Base-by-base conservation (phyloP, 1,140 invertebrate species). In the Procambarus virginalis region DNA sequence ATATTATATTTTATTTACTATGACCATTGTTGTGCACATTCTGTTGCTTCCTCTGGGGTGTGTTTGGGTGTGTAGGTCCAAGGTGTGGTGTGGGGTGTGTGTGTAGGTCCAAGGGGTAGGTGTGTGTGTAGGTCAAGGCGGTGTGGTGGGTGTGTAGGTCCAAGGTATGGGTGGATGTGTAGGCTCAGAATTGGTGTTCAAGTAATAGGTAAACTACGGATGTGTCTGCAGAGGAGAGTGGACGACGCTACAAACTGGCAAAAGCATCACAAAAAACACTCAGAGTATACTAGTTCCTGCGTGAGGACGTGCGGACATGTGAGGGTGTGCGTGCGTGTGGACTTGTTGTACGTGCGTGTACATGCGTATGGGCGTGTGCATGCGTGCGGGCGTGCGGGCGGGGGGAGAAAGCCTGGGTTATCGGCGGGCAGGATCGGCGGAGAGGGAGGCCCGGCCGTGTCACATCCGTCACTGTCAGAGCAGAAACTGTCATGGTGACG, bases 401-500 rank as follows among this genome's bases (percentile, higher is more conserved):
- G 64, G n/a, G n/a, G 78, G 79, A 82, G 79, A 88, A 88, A 82
- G 86, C 79, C 78, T 51, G 88, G 75, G 88, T 84, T 89, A 84
- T 84, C 82, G 81, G n/a, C 76, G 75, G 88, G 88, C 75, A 78
- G 82, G 88, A 89, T 89, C 88, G 88, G 80, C 81, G 81, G 88
- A 81, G 34, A 68, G 81, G 82, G 88, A 89, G 88, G 70, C 81
- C 78, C 73, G 51, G 80, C 88, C 88, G 81, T 89, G 88, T 89
- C 81, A 46, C 34, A 89, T 89, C 48, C 88, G 81, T 89, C 88
- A 89, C 49, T 82, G 88, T 89, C 88, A 84, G 14, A 49, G 22
- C 88, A 89, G 70, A 89, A 89, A 89, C 88, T 89, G 88, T 89
- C 88, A 76, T 55, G 34, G 81, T 89, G 88, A 89, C 88, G 88